Conservation (phyloP, 2,888 invertebrate species). For the Tipula unca region DNA sequence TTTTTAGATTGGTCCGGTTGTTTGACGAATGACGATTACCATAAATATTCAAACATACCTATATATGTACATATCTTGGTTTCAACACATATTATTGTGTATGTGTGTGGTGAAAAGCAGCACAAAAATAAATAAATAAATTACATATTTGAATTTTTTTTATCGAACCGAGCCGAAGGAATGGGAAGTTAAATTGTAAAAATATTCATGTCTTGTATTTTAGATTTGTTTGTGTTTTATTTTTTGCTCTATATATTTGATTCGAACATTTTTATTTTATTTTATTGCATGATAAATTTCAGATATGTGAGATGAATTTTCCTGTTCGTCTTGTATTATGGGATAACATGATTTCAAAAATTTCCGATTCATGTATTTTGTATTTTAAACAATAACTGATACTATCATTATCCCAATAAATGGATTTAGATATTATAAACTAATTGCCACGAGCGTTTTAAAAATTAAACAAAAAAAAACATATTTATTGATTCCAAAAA, state of each 20-base stretch:
- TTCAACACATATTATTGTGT: background rate
- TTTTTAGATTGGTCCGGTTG: background rate
- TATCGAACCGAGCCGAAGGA: background rate
- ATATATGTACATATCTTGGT: too few relatives aligned
- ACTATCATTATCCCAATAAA: too few relatives aligned
- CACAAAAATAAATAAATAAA: background rate
- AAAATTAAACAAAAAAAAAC: too few relatives aligned
- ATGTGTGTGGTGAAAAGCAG: background rate
- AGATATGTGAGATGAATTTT: background rate
- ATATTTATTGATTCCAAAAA: too few relatives aligned
- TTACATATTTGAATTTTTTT: background rate
- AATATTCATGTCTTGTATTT: slow-evolving; percentile 14
- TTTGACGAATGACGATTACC: background rate
- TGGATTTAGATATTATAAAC: too few relatives aligned
- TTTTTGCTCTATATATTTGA: background rate
- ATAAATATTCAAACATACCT: background rate
- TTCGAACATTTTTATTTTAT: background rate
- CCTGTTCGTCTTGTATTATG: background rate
- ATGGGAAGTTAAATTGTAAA: background rate
- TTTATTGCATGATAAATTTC: background rate
- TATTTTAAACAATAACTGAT: too few relatives aligned
- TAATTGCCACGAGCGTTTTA: too few relatives aligned
- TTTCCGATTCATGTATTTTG: too few relatives aligned
- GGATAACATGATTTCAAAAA: too few relatives aligned
- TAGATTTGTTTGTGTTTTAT: background rate